Evolutionary conservation across 2,888 invertebrate genomes (phyloP).

Genomic region (Lissocephala sabroskyi): DNA sequence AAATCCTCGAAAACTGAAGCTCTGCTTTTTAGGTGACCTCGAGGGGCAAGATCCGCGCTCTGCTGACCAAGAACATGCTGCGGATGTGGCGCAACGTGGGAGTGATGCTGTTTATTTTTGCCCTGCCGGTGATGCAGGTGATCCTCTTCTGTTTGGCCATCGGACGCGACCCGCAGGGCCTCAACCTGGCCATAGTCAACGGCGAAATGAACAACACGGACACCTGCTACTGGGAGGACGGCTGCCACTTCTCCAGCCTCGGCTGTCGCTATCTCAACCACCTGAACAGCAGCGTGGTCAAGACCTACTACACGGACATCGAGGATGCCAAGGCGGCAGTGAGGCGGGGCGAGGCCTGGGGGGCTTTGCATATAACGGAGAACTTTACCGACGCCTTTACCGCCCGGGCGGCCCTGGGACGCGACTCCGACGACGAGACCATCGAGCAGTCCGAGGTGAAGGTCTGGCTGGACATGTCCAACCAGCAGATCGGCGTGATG

Average conservation of each 20-base stretch:
- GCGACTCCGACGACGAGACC: constrained; percentile 89
- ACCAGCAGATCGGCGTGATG: constrained; percentile 95
- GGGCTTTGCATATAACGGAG: constrained; percentile 88
- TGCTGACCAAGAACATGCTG: constrained; percentile 90
- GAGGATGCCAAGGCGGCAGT: constrained; percentile 83
- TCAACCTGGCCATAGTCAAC: constrained; percentile 86
- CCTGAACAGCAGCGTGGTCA: constrained; percentile 82
- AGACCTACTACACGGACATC: constrained; percentile 79
- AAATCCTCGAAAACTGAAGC: no score
- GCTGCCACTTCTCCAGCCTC: constrained; percentile 81
- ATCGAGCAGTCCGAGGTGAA: constrained; percentile 89
- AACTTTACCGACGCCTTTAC: constrained; percentile 92
- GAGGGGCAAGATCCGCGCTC: constrained; percentile 87
- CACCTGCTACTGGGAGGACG: constrained; percentile 70
- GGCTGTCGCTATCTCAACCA: constrained; percentile 87
- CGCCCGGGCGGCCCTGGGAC: constrained; percentile 84
- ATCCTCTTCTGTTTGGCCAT: constrained; percentile 94
- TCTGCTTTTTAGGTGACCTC: constrained; percentile 77
- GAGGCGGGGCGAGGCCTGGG: constrained; percentile 86
- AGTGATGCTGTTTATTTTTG: constrained; percentile 94
- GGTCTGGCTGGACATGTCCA: constrained; percentile 94
- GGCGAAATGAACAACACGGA: constrained; percentile 76
- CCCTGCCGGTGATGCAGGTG: constrained; percentile 94
- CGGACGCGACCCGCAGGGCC: constrained; percentile 87
- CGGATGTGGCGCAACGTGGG: constrained; percentile 94